phyloP scores from a whole-genome alignment of 2,113 vertebrate genomes.

The Noturus placidus region DNA sequence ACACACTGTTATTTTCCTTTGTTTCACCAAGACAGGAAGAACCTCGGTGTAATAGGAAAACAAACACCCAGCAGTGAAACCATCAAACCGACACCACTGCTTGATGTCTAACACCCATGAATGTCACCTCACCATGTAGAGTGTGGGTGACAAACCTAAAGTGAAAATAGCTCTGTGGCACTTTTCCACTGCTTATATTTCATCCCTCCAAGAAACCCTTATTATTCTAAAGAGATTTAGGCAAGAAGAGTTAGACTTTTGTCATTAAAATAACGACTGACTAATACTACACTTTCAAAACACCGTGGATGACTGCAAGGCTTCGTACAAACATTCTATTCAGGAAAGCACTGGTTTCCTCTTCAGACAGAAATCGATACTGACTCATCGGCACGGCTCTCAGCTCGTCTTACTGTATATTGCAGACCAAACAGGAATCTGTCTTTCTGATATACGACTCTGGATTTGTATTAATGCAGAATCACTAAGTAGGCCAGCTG shows the following conservation, averaged over 20 bases:
- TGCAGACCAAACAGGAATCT: background rate
- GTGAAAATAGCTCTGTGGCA: background rate
- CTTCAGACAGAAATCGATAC: slow-evolving; percentile 16
- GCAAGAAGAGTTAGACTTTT: background rate
- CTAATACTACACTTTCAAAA: background rate
- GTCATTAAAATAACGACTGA: background rate
- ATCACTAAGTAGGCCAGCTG: slow-evolving; percentile 8
- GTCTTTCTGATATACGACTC: background rate
- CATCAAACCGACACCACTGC: slow-evolving; percentile 13
- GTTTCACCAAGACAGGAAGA: slow-evolving; percentile 18
- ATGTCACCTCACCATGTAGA: background rate
- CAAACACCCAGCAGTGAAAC: slow-evolving; percentile 24
- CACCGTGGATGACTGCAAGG: background rate
- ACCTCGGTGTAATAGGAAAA: background rate
- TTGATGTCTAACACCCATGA: background rate
- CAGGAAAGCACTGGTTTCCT: background rate
- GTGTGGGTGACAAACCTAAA: slow-evolving; percentile 12
- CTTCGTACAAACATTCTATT: background rate
- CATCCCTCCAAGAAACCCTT: background rate
- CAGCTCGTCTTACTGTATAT: background rate
- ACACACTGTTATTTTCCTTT: slow-evolving; percentile 26
- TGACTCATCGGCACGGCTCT: background rate
- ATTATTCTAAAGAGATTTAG: background rate
- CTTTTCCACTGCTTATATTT: background rate
- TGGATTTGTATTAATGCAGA: background rate